phyloP scores from a whole-genome alignment of 2,888 invertebrate species.

The Lepas anatifera region DNA sequence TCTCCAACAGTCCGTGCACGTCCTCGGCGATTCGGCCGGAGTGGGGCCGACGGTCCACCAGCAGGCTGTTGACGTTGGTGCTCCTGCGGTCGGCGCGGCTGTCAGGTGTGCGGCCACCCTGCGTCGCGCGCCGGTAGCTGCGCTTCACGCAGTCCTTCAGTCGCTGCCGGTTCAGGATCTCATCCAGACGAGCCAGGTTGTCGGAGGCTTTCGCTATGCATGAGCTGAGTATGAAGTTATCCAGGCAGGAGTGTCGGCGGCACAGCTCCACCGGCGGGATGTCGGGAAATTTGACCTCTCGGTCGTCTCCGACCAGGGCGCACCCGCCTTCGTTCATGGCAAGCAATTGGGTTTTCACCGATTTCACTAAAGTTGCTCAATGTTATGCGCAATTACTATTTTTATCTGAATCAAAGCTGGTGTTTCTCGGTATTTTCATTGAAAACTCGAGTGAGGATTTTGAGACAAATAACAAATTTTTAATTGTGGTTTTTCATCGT shows the following conservation, averaged over 20 bases:
- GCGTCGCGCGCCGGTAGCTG: neutral
- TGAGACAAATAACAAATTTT: too few species aligned
- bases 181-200: conserved; percentile 1
- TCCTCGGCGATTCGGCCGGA: neutral
- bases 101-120: neutral
- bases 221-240: neutral
- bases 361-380: too few species aligned
- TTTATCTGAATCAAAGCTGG: too few species aligned
- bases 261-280: neutral
- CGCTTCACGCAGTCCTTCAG: neutral
- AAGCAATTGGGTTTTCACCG: too few species aligned
- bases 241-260: neutral
- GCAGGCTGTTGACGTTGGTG: neutral
- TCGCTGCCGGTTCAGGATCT: neutral
- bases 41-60: neutral
- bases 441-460: too few species aligned
- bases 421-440: too few species aligned
- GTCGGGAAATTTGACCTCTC: neutral
- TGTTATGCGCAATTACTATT: too few species aligned
- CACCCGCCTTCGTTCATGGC: neutral
- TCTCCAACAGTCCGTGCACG: neutral
- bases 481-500: too few species aligned
- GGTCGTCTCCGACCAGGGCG: neutral
- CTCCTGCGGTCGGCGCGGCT: neutral
- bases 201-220: neutral